phyloP scores from a whole-genome alignment of 2,113 vertebrate genomes.

The Hemiscyllium ocellatum region DNA sequence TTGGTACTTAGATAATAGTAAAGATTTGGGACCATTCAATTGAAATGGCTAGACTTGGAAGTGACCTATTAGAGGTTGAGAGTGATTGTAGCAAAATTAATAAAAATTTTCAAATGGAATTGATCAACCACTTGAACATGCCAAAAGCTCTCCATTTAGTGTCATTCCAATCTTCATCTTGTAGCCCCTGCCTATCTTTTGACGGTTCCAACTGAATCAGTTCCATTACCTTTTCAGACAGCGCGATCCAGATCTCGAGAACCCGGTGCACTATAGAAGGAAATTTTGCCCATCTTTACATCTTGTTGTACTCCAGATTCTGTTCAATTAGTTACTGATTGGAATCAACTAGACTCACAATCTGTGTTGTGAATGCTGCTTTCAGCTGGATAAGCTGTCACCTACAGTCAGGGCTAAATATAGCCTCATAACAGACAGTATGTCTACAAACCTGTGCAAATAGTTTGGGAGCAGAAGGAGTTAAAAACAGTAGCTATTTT shows the following conservation, averaged over 20 bases:
- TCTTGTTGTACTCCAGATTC: background rate
- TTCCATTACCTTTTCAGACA: background rate
- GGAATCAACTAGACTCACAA: background rate
- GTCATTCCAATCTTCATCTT: background rate
- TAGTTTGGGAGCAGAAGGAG: background rate
- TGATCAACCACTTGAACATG: background rate
- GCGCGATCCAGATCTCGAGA: background rate
- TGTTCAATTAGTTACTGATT: background rate
- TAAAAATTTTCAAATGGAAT: background rate
- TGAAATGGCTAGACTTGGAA: background rate
- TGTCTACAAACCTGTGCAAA: background rate
- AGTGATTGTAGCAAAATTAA: background rate
- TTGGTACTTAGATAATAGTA: background rate
- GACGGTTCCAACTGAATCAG: background rate
- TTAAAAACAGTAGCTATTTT: constrained; percentile 38
- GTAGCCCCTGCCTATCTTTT: background rate
- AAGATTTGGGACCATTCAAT: background rate
- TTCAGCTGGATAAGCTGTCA: constrained; percentile 3
- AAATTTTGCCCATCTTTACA: background rate
- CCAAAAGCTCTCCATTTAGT: background rate
- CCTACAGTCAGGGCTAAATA: background rate
- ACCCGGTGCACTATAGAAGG: background rate
- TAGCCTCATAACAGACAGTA: background rate
- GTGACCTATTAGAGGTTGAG: background rate
- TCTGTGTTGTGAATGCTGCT: background rate